A percentile compares a stretch with the other conserved stretches of the same genome.
These are phyloP conservation scores for Timandra comae DNA, from an alignment of 2,888 invertebrate genomes.

Conservation along the genomic window DNA sequence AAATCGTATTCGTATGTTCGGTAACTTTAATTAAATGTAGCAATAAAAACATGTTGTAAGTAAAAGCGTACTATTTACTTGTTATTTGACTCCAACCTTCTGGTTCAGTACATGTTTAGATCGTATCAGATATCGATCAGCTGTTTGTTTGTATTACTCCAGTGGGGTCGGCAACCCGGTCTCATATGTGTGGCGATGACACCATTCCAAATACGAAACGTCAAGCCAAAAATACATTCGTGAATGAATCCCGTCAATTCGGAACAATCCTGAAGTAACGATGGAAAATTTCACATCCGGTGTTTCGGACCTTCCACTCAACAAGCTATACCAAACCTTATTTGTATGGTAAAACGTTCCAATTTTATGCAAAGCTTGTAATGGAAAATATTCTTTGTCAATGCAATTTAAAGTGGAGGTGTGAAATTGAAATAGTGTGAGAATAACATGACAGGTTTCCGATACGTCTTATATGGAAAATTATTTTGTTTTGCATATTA, in stretches of 20 bases:
- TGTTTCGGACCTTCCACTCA: constrained; percentile 30
- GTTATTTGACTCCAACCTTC: too few species aligned
- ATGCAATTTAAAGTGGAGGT: too few species aligned
- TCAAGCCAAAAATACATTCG: constrained; percentile 56
- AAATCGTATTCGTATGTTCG: too few species aligned
- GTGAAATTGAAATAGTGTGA: too few species aligned
- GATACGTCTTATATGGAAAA: too few species aligned
- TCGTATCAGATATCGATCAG: constrained; percentile 51
- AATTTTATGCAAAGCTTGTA: too few species aligned
- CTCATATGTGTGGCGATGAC: constrained; percentile 48
- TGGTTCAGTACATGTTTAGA: constrained; percentile 11
- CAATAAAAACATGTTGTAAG: too few species aligned
- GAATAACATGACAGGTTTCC: too few species aligned
- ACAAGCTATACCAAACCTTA: constrained; percentile 32
- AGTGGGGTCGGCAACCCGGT: constrained; percentile 59
- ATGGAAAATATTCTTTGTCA: too few species aligned
- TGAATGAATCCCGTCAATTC: constrained; percentile 44
- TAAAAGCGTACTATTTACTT: too few species aligned
- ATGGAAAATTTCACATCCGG: constrained; percentile 69
- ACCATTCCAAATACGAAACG: constrained; percentile 45
- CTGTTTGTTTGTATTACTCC: constrained; percentile 58
- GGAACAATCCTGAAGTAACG: constrained; percentile 40
- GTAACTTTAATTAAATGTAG: too few species aligned
- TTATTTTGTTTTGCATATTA: too few species aligned
- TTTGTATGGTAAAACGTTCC: constrained; percentile 5